Conservation (phyloP, 2,113 vertebrate genomes). For the Syngnathus typhle region DNA sequence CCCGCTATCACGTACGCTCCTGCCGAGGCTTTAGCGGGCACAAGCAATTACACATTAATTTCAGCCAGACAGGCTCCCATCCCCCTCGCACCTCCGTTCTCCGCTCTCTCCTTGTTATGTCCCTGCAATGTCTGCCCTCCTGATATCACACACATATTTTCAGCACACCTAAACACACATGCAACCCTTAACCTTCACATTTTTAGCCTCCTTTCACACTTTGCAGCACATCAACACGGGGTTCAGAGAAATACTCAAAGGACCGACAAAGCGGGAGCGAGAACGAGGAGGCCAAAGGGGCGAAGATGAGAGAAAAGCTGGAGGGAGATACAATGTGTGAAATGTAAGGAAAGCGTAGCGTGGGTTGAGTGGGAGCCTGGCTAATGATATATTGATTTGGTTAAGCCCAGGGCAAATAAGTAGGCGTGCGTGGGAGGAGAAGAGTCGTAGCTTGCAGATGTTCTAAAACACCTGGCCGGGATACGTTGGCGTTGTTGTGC, state of each 20-base stretch:
- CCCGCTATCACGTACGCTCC: conserved; percentile 43
- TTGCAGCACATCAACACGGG: conserved; percentile 9
- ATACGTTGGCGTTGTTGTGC: conserved; percentile 25
- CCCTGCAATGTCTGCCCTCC: conserved; percentile 12
- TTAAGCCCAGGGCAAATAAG: conserved; percentile 47
- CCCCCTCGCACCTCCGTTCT: conserved; percentile 36
- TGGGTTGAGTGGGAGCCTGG: conserved; percentile 35
- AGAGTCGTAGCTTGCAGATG: conserved; percentile 43
- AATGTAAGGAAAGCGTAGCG: conserved; percentile 31
- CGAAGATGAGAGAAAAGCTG: conserved; percentile 31
- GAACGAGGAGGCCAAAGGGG: conserved; percentile 28
- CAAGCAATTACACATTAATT: conserved; percentile 68
- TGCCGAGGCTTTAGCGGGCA: conserved; percentile 54
- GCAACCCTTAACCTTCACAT: conserved; percentile 22
- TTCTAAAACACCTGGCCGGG: conserved; percentile 51
- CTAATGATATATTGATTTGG: conserved; percentile 70
- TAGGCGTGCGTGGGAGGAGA: conserved; percentile 49
- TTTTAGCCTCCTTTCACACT: conserved; percentile 20
- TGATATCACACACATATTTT: conserved; percentile 18
- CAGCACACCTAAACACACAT: neutral
- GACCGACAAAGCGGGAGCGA: conserved; percentile 10
- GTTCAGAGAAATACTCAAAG: conserved; percentile 37
- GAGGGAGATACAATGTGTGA: conserved; percentile 43
- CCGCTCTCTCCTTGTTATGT: conserved; percentile 18
- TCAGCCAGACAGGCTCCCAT: conserved; percentile 37